Evolutionary conservation across 1,140 invertebrate genomes (phyloP).

Genomic region (Batillaria attramentaria): DNA sequence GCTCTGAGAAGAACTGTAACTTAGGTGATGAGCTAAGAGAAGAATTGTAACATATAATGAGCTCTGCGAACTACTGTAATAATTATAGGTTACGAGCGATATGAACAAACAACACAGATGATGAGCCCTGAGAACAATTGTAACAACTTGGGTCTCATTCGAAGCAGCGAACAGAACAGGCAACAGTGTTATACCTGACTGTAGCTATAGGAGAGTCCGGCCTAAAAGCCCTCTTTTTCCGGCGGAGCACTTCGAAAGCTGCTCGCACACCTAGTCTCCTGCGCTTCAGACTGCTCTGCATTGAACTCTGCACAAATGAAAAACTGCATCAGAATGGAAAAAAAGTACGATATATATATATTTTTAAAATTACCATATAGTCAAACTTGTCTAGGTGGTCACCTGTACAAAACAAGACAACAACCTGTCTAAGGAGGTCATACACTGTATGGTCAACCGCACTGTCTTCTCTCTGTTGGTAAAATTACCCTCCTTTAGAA

Average conservation of each 20-base stretch:
- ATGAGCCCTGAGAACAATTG: no score
- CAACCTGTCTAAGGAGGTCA: no score
- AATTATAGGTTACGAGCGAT: no score
- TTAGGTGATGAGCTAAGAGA: no score
- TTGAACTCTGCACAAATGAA: conserved; percentile 58
- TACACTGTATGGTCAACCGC: no score
- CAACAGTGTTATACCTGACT: conserved; percentile 4
- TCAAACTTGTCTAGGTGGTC: background rate
- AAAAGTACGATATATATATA: background rate
- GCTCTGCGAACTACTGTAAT: no score
- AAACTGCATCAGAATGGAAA: background rate
- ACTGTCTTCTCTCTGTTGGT: background rate
- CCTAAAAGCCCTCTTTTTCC: conserved; percentile 20
- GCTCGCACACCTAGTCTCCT: conserved; percentile 65
- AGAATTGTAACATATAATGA: no score
- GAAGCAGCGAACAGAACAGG: background rate
- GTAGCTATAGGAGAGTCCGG: background rate
- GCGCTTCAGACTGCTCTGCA: conserved; percentile 66
- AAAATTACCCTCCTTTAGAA: background rate
- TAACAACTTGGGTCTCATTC: no score
- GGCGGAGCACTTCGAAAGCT: conserved; percentile 65
- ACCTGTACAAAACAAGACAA: background rate
- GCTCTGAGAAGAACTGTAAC: no score
- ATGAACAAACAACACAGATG: no score
- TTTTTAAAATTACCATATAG: background rate